Evolutionary conservation across 2,888 invertebrate species (phyloP), one percentile per base, ranked within the genome.

Genomic region (Belgica antarctica): DNA sequence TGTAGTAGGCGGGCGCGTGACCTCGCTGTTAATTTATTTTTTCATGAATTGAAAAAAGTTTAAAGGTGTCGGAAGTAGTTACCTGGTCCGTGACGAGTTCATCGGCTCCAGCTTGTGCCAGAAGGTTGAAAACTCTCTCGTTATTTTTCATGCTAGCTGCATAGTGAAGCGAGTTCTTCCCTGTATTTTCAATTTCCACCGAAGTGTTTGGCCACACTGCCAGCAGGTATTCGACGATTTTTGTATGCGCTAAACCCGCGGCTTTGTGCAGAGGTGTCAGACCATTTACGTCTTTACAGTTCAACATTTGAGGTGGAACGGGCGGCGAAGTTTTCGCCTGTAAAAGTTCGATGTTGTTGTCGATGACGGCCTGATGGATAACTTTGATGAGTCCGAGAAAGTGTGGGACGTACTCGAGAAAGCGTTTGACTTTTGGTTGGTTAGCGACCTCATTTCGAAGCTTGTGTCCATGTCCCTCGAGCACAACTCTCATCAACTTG

Each of bases 321-420:
- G 90, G 89, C 34, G 87, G 86, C 12, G 83, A 85, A 1, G 87
- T 81, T 73, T 85, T 84, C 73, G 84, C 83, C 78, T 87, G 86
- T 66, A 92, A 78, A 0, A 82, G 83, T 73, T 90, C 89, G 71
- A 91, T 77, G 77, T 92, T 89, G 74, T 92, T 90, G 72, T 89
- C 86, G 27, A 91, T 83, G 1, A 89, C 89, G 1, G 91, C 86
- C 62, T 84, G 83, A 78, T 95, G 94, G 24, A 93, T 85, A 70
- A 91, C 91, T 73, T 87, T 88, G 72, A 94, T 89, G 8, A 89
- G 85, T 68, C 94, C 95, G 92, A 95, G 91, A 71, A 94, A 90
- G 77, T 90, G 90, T 8, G 96, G 96, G n/a, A 95, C 90, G n/a
- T 92, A 91, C 75, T 93, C 91, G 66, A 96, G 82, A 78, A 96